phyloP scores from a whole-genome alignment of 2,888 invertebrate species.

The Brenthis daphne region DNA sequence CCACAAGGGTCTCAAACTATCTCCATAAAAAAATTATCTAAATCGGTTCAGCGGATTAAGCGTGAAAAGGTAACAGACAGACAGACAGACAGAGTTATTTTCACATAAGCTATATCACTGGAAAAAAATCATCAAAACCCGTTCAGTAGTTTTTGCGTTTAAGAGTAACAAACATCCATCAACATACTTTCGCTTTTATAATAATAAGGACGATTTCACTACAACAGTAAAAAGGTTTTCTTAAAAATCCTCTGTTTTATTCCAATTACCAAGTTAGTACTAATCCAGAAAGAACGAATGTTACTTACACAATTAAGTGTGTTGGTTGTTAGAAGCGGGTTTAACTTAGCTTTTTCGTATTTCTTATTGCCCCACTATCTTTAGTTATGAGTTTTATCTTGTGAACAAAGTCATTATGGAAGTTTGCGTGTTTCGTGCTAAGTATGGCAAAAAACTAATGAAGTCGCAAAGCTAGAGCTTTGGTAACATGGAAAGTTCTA shows the following conservation, averaged over 20 bases:
- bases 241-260: neutral
- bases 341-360: slow-evolving; percentile 56
- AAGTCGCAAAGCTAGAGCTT: slow-evolving; percentile 36
- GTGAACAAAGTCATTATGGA: slow-evolving; percentile 37
- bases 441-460: slow-evolving; percentile 37
- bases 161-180: no score
- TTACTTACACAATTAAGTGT: slow-evolving; percentile 47
- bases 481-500: slow-evolving; percentile 34
- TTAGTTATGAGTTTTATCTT: slow-evolving; percentile 52
- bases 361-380: slow-evolving; percentile 53
- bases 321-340: slow-evolving; percentile 48
- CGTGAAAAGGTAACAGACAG: no score
- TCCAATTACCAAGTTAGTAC: slow-evolving; percentile 2
- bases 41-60: no score
- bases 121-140: no score
- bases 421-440: slow-evolving; percentile 40
- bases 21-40: no score
- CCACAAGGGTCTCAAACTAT: no score
- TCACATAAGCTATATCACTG: no score
- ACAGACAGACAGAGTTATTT: no score
- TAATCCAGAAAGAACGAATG: slow-evolving; percentile 9
- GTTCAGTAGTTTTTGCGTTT: no score
- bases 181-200: no score
- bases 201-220: neutral
- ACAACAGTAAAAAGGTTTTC: neutral